These are phyloP conservation scores for Colossoma macropomum DNA, from an alignment of 2,113 vertebrate genomes.

Conservation along the genomic window DNA sequence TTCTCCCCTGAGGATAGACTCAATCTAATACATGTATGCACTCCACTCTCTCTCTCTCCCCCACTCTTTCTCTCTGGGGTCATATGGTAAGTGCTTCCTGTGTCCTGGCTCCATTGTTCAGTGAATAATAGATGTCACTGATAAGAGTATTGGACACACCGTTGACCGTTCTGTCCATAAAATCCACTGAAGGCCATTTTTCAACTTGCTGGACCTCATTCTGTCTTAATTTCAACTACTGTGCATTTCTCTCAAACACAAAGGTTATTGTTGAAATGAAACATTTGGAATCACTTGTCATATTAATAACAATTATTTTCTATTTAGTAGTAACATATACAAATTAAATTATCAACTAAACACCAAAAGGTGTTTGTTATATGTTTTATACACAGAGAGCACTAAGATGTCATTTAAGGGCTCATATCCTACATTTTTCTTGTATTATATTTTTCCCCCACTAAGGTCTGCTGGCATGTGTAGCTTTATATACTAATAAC, in stretches of 20 bases:
- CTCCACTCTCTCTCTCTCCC: conserved; percentile 50
- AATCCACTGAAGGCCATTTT: conserved; percentile 30
- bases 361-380: too few relatives aligned
- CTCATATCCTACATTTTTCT: too few relatives aligned
- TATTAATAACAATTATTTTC: too few relatives aligned
- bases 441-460: too few relatives aligned
- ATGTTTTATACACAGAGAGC: too few relatives aligned
- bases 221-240: too few relatives aligned
- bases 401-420: too few relatives aligned
- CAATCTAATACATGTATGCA: neutral
- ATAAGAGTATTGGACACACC: conserved; percentile 56
- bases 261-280: neutral
- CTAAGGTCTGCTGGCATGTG: too few relatives aligned
- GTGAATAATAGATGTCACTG: conserved; percentile 75
- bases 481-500: too few relatives aligned
- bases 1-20: conserved; percentile 45
- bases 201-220: neutral
- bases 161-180: conserved; percentile 21
- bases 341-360: too few relatives aligned
- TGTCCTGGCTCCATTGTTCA: conserved; percentile 55
- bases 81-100: conserved; percentile 59
- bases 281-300: neutral
- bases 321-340: too few relatives aligned
- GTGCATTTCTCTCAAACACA: conserved; percentile 3
- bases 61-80: conserved; percentile 41